These are phyloP conservation scores for Drosophila percnosoma DNA, from an alignment of 2,888 invertebrate genomes.

Conservation along the genomic window DNA sequence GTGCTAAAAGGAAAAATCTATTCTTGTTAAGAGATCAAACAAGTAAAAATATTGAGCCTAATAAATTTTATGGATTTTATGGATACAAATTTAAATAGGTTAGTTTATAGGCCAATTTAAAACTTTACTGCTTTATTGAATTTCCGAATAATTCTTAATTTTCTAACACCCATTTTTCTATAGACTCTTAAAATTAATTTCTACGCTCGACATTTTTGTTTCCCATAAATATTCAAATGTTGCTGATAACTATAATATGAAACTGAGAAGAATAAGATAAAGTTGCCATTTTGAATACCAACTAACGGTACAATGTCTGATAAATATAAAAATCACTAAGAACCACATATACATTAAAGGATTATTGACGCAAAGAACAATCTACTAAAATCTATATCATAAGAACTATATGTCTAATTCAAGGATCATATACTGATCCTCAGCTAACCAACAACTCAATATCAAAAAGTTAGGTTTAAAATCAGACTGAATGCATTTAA, in stretches of 20 bases:
- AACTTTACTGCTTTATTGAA: background rate
- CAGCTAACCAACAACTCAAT: background rate
- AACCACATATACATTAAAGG: background rate
- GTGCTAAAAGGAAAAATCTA: background rate
- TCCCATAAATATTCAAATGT: background rate
- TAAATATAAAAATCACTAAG: background rate
- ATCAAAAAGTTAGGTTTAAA: background rate
- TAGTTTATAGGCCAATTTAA: background rate
- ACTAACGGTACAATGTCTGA: background rate
- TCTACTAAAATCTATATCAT: background rate
- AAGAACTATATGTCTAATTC: background rate
- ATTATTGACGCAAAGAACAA: background rate
- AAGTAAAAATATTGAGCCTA: background rate
- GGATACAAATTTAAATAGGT: background rate
- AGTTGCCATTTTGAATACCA: background rate
- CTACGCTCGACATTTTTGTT: too few relatives aligned
- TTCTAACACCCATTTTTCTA: background rate
- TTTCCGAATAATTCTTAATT: background rate
- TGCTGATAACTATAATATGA: background rate
- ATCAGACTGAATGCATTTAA: background rate
- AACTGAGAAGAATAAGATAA: background rate
- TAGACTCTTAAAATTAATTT: background rate
- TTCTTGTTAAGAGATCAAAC: background rate
- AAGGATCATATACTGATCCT: background rate
- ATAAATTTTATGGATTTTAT: background rate